Percentiles rank a stretch among this genome's conserved stretches.
These are phyloP conservation scores for Ormyrus pomaceus DNA, from an alignment of 2,888 invertebrate species.

Conservation along the genomic window DNA sequence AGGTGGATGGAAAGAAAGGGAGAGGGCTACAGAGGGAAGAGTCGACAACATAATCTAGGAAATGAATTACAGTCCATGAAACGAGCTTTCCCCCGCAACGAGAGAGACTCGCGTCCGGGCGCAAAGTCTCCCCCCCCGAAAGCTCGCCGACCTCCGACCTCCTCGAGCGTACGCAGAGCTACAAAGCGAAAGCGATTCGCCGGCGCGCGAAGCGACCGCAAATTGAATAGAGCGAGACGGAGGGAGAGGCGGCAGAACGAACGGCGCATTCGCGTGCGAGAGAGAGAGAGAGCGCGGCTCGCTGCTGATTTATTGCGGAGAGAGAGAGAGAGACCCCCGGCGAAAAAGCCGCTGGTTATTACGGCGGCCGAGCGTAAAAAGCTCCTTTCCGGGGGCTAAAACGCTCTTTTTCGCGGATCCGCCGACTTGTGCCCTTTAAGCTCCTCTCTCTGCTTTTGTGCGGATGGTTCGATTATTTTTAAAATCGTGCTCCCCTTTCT, in stretches of 20 bases:
- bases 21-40: background rate
- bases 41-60: conserved; percentile 18
- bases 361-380: too few species aligned
- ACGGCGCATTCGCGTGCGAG: background rate
- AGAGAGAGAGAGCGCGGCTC: background rate
- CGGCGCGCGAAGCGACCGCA: conserved; percentile 49
- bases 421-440: too few species aligned
- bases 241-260: conserved; percentile 6
- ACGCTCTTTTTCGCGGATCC: too few species aligned
- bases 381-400: too few species aligned
- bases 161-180: background rate
- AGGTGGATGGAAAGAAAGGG: background rate
- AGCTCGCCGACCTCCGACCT: too few species aligned
- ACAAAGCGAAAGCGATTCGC: background rate
- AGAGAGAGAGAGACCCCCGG: too few species aligned
- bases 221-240: conserved; percentile 49
- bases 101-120: too few species aligned
- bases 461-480: too few species aligned
- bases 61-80: conserved; percentile 47
- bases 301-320: conserved; percentile 40
- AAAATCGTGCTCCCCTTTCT: too few species aligned
- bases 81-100: background rate
- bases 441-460: too few species aligned
- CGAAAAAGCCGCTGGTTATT: background rate
- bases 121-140: background rate